Base-by-base conservation (phyloP, 2,888 invertebrate genomes). In the Neria commutata region DNA sequence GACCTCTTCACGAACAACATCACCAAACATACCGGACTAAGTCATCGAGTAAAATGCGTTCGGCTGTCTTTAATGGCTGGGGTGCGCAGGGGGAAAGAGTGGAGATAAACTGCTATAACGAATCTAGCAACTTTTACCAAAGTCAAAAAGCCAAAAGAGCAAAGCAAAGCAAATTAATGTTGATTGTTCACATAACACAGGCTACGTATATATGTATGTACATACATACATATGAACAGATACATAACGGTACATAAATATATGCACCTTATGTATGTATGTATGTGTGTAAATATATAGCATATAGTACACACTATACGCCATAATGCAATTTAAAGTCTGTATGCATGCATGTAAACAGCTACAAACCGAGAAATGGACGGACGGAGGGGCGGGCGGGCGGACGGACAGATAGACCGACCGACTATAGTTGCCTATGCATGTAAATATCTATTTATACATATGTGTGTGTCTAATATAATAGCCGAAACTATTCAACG, bases 401-500 rank as follows among this genome's bases (percentile, higher is more conserved):
- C n/a, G n/a, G n/a, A n/a, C n/a, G n/a, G n/a, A n/a, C n/a, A n/a
- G n/a, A n/a, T n/a, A n/a, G n/a, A n/a, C n/a, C n/a, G n/a, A n/a
- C n/a, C n/a, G n/a, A n/a, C n/a, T n/a, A n/a, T n/a, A n/a, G n/a
- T n/a, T n/a, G n/a, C n/a, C n/a, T n/a, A n/a, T n/a, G 8, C 14
- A 14, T 40, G 40, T 40, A 40, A 17, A 16, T 54, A 58, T 29
- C 45, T 53, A 58, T n/a, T n/a, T 58, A 62, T 53, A 56, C 54
- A 52, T 48, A 54, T 53, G 19, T 52, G 10, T 54, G 42, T n/a
- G n/a, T n/a, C n/a, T n/a, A n/a, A n/a, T 60, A 72, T 75, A 76
- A 75, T 76, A 70, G 74, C 73, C 75, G 71, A 71, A 75, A 74
- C 77, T 76, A 75, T 75, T 75, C 77, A 75, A 74, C 76, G 73